Evolutionary conservation across 2,888 invertebrate species (phyloP), one percentile per base, ranked within the genome.

Genomic region (Hirtodrosophila confusa): DNA sequence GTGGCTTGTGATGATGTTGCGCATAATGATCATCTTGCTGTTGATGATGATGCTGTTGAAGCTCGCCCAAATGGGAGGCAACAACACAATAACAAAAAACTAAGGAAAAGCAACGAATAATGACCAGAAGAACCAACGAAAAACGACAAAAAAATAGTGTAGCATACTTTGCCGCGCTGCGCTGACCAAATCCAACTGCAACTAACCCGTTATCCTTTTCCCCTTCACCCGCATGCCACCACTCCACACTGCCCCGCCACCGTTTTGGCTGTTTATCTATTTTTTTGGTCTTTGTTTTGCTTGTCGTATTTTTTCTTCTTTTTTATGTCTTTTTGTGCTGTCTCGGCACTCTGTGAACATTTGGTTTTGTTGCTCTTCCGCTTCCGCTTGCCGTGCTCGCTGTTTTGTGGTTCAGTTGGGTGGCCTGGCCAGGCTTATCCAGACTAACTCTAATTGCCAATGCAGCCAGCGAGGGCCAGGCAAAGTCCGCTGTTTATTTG

Each of bases 91-190:
- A 43, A 44, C 11, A 44, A 60, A 24, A 8, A 36, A 41, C 12
- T 6, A 33, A 39, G 33, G 44, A 7, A 17, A 11, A 6, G 17
- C 29, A 24, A 12, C n/a, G 17, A 17, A 17, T 17, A 17, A 17
- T 17, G 17, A 17, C 17, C 17, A 17, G 17, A 17, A 17, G 17
- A 17, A 17, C 17, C 27, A 4, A 45, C 6, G 45, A 7, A 36
- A 41, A 29, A 35, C 10, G 4, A 33, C 10, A 31, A 47, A 53
- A 61, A 69, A 58, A 67, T n/a, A 64, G 47, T 2, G 56, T 62
- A 48, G 67, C 76, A 74, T 64, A 78, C 74, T 76, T 78, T 78
- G 48, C 55, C 5, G 69, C 62, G 75, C 60, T 11, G 47, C 54
- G 57, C 56, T 69, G 66, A 64, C 75, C 66, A 56, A 73, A 57